These are phyloP conservation scores for Dicentrarchus labrax DNA, from an alignment of 2,113 vertebrate species.

Conservation along the genomic window DNA sequence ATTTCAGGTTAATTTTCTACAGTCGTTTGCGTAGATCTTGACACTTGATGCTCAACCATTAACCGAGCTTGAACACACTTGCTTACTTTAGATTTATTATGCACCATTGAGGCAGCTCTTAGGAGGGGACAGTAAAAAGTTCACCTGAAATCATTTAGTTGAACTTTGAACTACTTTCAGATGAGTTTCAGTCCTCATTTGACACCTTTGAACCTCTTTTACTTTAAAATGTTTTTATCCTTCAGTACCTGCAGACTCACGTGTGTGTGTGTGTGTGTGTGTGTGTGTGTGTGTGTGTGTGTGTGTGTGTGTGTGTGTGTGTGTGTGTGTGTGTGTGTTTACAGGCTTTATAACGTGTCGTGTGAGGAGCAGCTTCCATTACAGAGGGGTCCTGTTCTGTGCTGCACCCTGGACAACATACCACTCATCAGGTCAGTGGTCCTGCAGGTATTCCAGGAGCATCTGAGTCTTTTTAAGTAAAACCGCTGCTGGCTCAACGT, in stretches of 20 bases:
- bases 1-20: slow-evolving; percentile 45
- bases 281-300: slow-evolving; percentile 49
- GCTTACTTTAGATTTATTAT: slow-evolving; percentile 3
- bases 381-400: slow-evolving; percentile 81
- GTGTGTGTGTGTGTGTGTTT: slow-evolving; percentile 50
- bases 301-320: neutral
- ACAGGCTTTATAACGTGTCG: slow-evolving; percentile 88
- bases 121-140: neutral
- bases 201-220: neutral
- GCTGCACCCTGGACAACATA: slow-evolving; percentile 88
- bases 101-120: neutral
- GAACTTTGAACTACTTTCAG: neutral
- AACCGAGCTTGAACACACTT: neutral
- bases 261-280: too few species aligned
- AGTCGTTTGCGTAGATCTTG: neutral
- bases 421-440: slow-evolving; percentile 87
- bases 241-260: neutral
- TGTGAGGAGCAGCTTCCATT: slow-evolving; percentile 80
- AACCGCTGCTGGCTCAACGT: neutral
- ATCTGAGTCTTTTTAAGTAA: neutral
- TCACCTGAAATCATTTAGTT: neutral
- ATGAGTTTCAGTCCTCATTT: neutral
- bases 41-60: slow-evolving; percentile 41
- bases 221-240: neutral
- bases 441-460: neutral